A percentile compares a stretch with the other conserved stretches of the same genome.
These are phyloP conservation scores for Emys orbicularis DNA, from an alignment of 2,797 vertebrate genomes.

Conservation along the genomic window DNA sequence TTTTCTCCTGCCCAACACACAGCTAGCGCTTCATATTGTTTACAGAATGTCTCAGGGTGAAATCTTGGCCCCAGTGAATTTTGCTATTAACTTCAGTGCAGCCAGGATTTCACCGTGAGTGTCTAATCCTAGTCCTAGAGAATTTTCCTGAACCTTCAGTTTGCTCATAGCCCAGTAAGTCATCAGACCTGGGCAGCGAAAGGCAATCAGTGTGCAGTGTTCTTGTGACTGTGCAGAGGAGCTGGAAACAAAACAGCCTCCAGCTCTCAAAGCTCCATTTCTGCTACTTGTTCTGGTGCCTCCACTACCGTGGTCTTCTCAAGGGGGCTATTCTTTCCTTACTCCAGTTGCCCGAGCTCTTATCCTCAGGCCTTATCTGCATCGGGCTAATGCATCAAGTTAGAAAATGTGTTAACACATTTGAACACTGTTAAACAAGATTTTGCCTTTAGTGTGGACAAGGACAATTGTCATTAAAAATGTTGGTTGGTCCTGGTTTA, in stretches of 20 bases:
- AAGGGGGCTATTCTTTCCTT: neutral
- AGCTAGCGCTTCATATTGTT: neutral
- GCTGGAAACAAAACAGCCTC: neutral
- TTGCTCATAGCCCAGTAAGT: neutral
- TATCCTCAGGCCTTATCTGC: conserved; percentile 24
- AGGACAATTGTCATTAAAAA: neutral
- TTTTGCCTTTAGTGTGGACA: conserved; percentile 14
- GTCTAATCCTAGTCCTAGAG: neutral
- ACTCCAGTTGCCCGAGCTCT: neutral
- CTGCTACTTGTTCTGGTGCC: neutral
- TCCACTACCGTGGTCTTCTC: neutral
- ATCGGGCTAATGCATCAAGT: conserved; percentile 27
- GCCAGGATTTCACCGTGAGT: neutral
- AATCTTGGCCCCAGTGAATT: neutral
- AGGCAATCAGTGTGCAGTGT: neutral
- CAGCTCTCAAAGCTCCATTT: conserved; percentile 2
- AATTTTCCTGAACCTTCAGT: neutral
- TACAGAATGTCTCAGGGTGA: neutral
- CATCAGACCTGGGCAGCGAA: neutral
- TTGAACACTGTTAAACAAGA: neutral
- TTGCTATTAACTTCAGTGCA: neutral
- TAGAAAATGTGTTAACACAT: conserved; percentile 29
- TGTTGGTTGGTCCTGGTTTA: neutral
- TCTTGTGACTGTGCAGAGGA: neutral
- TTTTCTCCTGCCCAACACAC: neutral